Conservation (phyloP, 2,888 invertebrate genomes). For the Yponomeuta plumbellus region DNA sequence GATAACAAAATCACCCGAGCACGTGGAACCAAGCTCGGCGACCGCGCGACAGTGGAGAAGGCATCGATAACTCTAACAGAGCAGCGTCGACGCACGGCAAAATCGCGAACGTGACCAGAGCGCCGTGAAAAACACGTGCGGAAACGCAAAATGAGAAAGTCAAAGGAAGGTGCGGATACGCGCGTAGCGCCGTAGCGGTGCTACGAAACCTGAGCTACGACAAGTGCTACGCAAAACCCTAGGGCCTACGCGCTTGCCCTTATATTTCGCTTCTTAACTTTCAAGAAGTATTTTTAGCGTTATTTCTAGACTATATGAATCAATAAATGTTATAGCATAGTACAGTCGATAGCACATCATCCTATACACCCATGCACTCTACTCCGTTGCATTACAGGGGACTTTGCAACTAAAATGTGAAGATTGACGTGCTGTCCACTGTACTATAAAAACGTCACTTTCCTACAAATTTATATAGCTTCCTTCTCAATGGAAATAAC, state of each 20-base stretch:
- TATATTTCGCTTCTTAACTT: not conserved
- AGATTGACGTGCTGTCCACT: too few relatives aligned
- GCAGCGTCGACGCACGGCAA: not conserved
- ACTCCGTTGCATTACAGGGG: too few relatives aligned
- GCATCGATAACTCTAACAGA: not conserved
- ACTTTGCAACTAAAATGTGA: too few relatives aligned
- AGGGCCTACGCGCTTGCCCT: not conserved
- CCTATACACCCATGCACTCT: too few relatives aligned
- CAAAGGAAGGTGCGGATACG: not conserved
- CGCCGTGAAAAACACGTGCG: not conserved
- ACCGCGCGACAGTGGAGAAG: not conserved
- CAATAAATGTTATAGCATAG: too few relatives aligned
- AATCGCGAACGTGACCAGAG: not conserved
- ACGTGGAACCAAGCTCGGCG: not conserved
- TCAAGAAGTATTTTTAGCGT: too few relatives aligned
- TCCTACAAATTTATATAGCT: too few relatives aligned
- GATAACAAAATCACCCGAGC: conserved; percentile 54
- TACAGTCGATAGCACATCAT: too few relatives aligned
- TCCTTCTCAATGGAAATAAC: too few relatives aligned
- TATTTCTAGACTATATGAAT: too few relatives aligned
- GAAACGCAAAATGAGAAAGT: not conserved
- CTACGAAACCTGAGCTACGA: conserved; percentile 16
- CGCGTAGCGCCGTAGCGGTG: not conserved
- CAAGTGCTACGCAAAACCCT: not conserved
- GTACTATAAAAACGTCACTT: too few relatives aligned